These are phyloP conservation scores for Philereme transversata DNA, from an alignment of 2,888 invertebrate species.

Conservation along the genomic window DNA sequence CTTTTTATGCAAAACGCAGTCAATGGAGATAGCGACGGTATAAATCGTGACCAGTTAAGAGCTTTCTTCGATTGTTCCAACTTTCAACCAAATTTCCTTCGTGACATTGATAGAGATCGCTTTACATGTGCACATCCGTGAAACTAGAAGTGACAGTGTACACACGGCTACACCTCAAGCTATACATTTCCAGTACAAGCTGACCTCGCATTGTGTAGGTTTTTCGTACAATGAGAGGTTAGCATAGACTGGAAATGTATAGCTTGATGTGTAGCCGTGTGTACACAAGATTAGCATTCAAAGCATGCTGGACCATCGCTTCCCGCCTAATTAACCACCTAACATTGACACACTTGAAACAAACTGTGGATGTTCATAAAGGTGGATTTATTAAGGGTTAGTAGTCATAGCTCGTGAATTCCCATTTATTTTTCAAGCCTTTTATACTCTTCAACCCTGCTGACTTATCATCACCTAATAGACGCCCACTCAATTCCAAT, in stretches of 20 bases:
- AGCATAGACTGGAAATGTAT: no score
- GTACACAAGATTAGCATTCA: constrained; percentile 27
- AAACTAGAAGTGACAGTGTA: constrained; percentile 52
- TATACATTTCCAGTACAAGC: no score
- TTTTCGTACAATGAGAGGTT: no score
- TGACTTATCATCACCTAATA: no score
- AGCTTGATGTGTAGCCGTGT: no score
- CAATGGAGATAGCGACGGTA: not conserved
- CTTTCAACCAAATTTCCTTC: constrained; percentile 64
- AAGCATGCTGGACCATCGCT: constrained; percentile 27
- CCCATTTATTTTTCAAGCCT: no score
- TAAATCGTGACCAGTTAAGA: constrained; percentile 35
- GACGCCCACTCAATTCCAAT: no score
- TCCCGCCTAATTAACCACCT: constrained; percentile 32
- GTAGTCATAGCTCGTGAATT: no score
- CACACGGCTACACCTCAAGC: no score
- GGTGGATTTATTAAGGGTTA: no score
- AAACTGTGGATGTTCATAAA: not conserved
- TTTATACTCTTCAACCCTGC: no score
- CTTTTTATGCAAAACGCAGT: constrained; percentile 5
- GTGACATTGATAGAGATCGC: constrained; percentile 75
- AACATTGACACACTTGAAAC: constrained; percentile 20
- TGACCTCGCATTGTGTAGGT: no score
- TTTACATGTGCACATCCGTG: constrained; percentile 70
- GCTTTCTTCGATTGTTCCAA: constrained; percentile 54